Percentiles rank a stretch among this genome's conserved stretches.
Evolutionary conservation across 30 jellyfish, hydroid and myxozoan genomes (phyloP).

Genomic region (Hydractinia echinata): DNA sequence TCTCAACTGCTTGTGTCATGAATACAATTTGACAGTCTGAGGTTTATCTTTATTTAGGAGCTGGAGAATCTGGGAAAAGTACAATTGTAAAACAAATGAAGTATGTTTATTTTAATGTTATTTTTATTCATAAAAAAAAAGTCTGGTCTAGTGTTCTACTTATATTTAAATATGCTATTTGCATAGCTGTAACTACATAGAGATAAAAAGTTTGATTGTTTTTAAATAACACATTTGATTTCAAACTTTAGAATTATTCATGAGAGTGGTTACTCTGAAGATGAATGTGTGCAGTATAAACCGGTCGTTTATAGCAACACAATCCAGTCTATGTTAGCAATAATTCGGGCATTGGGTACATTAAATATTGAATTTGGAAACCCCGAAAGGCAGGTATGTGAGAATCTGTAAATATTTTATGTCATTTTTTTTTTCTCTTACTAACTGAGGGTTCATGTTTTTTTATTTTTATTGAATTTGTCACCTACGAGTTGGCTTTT

Average conservation of each 20-base stretch:
- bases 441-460: too few species aligned
- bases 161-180: background rate
- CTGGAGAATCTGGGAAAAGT: constrained; percentile 93
- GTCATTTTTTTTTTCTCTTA: too few species aligned
- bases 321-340: constrained; percentile 86
- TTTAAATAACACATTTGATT: too few species aligned
- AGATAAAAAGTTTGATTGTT: background rate
- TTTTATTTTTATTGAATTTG: too few species aligned
- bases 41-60: constrained; percentile 45
- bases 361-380: constrained; percentile 74
- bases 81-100: constrained; percentile 88
- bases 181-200: too few species aligned
- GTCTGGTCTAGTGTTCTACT: background rate
- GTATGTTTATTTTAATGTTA: constrained; percentile 36
- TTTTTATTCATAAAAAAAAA: background rate
- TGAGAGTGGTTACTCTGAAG: constrained; percentile 92
- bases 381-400: constrained; percentile 87
- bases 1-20: too few species aligned
- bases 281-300: constrained; percentile 87
- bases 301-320: constrained; percentile 94
- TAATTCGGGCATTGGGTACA: constrained; percentile 93
- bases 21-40: background rate
- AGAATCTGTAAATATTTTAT: background rate
- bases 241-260: constrained; percentile 60
- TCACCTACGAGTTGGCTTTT: too few species aligned